Evolutionary conservation across 2,113 vertebrate species (phyloP).

Genomic region (Bos indicus): DNA sequence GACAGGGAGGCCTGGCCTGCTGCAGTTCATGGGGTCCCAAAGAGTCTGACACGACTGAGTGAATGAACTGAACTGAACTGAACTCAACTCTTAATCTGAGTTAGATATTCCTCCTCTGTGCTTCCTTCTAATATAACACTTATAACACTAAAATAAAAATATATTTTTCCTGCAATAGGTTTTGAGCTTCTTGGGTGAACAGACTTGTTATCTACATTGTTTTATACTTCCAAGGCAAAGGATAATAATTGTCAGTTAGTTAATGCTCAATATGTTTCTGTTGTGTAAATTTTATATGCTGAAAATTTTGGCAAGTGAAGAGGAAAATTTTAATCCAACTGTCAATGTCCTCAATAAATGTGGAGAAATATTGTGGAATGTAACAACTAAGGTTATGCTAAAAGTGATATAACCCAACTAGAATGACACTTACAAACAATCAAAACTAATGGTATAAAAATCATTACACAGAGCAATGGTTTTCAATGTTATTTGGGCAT

Average conservation of each 20-base stretch:
- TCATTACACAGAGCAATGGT: background rate
- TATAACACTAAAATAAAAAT: background rate
- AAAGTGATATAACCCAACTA: background rate
- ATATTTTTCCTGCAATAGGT: background rate
- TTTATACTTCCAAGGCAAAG: background rate
- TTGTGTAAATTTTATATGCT: background rate
- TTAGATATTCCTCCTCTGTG: background rate
- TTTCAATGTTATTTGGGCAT: background rate
- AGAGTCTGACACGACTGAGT: too few relatives aligned
- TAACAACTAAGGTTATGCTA: background rate
- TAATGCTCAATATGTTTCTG: background rate
- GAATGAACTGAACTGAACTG: too few relatives aligned
- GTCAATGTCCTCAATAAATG: background rate
- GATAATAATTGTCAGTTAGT: background rate
- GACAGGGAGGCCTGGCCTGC: too few relatives aligned
- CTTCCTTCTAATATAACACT: background rate
- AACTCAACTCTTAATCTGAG: background rate
- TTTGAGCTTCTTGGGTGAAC: background rate
- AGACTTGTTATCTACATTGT: background rate
- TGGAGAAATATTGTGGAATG: background rate
- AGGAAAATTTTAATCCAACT: background rate
- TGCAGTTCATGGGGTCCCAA: rapidly evolving
- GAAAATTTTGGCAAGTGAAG: background rate
- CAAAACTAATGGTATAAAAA: background rate
- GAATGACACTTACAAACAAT: background rate